These are phyloP conservation scores for Zaprionus tsacasi DNA, from an alignment of 1,140 invertebrate genomes.

Conservation along the genomic window DNA sequence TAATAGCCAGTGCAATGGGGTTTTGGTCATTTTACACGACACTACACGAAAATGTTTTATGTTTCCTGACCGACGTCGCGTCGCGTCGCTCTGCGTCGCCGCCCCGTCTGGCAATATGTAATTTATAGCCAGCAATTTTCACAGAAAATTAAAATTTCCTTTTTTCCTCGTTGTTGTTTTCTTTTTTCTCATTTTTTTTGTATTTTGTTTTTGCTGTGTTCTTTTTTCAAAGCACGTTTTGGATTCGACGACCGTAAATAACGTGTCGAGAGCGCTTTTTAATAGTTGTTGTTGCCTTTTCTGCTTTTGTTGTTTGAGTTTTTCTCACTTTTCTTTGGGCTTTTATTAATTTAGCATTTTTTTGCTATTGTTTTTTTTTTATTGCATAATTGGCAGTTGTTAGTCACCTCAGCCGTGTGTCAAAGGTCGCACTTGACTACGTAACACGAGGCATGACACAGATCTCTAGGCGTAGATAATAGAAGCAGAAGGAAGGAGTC, in stretches of 20 bases:
- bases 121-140: conserved; percentile 63
- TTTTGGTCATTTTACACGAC: conserved; percentile 50
- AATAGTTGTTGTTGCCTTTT: conserved; percentile 41
- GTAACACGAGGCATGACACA: conserved; percentile 15
- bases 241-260: conserved; percentile 48
- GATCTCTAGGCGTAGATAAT: neutral
- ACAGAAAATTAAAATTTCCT: conserved; percentile 61
- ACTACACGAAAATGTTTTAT: conserved; percentile 63
- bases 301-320: conserved; percentile 10
- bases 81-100: conserved; percentile 10
- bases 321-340: conserved; percentile 31
- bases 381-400: conserved; percentile 76
- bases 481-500: neutral
- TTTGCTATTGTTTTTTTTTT: conserved; percentile 31
- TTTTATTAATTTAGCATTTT: conserved; percentile 67
- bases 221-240: conserved; percentile 41
- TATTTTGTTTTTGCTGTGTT: neutral
- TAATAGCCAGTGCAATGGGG: conserved; percentile 35
- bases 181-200: conserved; percentile 3
- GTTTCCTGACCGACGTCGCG: conserved; percentile 29
- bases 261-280: conserved; percentile 42
- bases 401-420: conserved; percentile 43
- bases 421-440: conserved; percentile 59
- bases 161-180: conserved; percentile 1
- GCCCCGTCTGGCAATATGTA: conserved; percentile 51